phyloP scores from a whole-genome alignment of 2,888 invertebrate species.

The Octonoba sinensis region DNA sequence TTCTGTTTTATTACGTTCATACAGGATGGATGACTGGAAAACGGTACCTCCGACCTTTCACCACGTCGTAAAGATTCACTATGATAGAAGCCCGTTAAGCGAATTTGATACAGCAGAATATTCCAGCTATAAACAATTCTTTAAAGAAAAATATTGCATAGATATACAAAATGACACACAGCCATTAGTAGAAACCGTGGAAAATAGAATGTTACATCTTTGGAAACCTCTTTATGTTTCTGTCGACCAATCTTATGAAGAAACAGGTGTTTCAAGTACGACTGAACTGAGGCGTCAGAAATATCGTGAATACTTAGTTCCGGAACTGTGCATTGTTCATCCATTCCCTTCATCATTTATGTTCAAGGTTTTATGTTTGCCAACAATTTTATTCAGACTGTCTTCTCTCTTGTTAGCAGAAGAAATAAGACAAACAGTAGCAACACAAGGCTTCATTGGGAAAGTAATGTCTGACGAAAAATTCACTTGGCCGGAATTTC shows the following conservation, averaged over 20 bases:
- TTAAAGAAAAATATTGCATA: conserved; percentile 88
- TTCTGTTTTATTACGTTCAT: conserved; percentile 99
- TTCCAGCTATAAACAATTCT: conserved; percentile 93
- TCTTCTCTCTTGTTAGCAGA: conserved; percentile 80
- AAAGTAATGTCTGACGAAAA: conserved; percentile 68
- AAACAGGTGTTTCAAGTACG: conserved; percentile 72
- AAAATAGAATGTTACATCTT: conserved; percentile 93
- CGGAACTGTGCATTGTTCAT: conserved; percentile 85
- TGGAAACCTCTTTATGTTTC: conserved; percentile 93
- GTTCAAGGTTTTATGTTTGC: conserved; percentile 86
- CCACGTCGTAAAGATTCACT: conserved; percentile 96
- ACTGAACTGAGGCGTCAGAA: conserved; percentile 79
- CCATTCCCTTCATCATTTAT: conserved; percentile 78
- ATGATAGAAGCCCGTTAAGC: conserved; percentile 85
- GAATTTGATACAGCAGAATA: conserved; percentile 82
- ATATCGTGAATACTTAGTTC: conserved; percentile 77
- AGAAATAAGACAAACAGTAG: conserved; percentile 78
- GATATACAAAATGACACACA: conserved; percentile 88
- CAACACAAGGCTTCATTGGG: conserved; percentile 72
- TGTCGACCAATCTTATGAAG: conserved; percentile 75
- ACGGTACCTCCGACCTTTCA: conserved; percentile 91
- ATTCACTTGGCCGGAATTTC: conserved; percentile 65
- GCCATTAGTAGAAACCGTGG: conserved; percentile 95
- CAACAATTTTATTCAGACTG: conserved; percentile 85
- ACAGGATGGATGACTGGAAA: conserved; percentile 78